Evolutionary conservation across 2,888 invertebrate genomes (phyloP), one percentile per base, ranked within the genome.

Genomic region (Lycophotia porphyrea): DNA sequence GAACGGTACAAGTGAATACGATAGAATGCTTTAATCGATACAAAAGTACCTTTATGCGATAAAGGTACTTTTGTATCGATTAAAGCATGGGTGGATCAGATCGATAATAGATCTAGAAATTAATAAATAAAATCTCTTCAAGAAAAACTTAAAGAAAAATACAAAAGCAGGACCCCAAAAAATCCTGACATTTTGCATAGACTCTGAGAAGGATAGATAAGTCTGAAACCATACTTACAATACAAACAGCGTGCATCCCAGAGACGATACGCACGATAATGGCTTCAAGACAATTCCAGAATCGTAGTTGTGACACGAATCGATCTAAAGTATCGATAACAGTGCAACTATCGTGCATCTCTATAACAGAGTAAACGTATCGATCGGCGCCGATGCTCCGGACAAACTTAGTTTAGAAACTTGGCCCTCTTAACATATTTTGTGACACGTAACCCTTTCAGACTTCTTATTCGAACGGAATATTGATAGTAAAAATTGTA

Each of bases 351-450:
- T 8, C 31, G n/a, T 63, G n/a, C 63, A n/a, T 63, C 63, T n/a
- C n/a, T 63, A 63, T 13, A 2, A n/a, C 18, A 63, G 39, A 76
- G 65, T 71, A 84, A 80, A 88, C 86, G 84, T 90, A 92, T 90
- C 86, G 91, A 90, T 88, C 88, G 68, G 27, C 60, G 76, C 72
- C 80, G 71, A 85, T 52, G 44, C 77, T 82, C 73, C 77, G 74
- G 84, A 73, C 76, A 78, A 90, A 91, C 89, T 89, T 91, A 85
- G 79, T 82, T 89, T 74, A 78, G 72, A 87, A 87, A 89, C 85
- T 89, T 88, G 82, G 84, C 82, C 81, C 87, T 88, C 87, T 89
- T 90, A 86, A 86, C 88, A 87, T 88, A 85, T 87, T 87, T 89
- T 87, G 88, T 82, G 84, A 83, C 86, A 83, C 75, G 77, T 80